Evolutionary conservation across 2,113 vertebrate genomes (phyloP).

Genomic region (Euleptes europaea): DNA sequence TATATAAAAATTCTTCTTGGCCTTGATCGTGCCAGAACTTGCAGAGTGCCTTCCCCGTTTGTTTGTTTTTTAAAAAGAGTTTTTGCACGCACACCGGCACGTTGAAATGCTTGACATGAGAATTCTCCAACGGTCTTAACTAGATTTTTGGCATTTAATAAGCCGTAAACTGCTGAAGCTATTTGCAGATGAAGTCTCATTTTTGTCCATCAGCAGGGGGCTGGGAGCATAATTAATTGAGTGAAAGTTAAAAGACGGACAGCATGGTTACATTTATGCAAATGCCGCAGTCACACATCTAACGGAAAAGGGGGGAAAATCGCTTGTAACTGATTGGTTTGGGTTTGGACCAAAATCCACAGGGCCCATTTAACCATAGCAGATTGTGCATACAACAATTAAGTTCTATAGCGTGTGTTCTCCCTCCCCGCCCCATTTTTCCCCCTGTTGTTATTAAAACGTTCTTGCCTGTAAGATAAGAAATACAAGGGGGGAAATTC

Average conservation of each 20-base stretch:
- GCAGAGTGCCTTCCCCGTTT: slow-evolving; percentile 40
- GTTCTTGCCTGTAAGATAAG: slow-evolving; percentile 50
- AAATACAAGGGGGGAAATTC: slow-evolving; percentile 55
- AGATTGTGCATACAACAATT: slow-evolving; percentile 74
- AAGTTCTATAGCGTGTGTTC: slow-evolving; percentile 52
- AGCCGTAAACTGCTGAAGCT: slow-evolving; percentile 84
- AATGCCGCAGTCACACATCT: slow-evolving; percentile 76
- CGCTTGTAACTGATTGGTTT: slow-evolving; percentile 74
- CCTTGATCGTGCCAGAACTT: slow-evolving; percentile 54
- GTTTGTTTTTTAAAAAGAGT: slow-evolving; percentile 56
- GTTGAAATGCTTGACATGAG: slow-evolving; percentile 75
- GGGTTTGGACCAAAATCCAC: slow-evolving; percentile 75
- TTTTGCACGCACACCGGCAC: slow-evolving; percentile 73
- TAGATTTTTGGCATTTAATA: slow-evolving; percentile 86
- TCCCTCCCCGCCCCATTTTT: background rate
- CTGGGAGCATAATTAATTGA: slow-evolving; percentile 83
- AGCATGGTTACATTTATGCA: slow-evolving; percentile 83
- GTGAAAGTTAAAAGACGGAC: slow-evolving; percentile 84
- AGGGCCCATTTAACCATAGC: slow-evolving; percentile 75
- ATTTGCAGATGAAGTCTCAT: slow-evolving; percentile 84
- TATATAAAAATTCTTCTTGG: slow-evolving; percentile 66
- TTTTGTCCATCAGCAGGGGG: slow-evolving; percentile 84
- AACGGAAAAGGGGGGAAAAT: slow-evolving; percentile 74
- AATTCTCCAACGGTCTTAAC: slow-evolving; percentile 82
- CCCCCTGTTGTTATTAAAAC: slow-evolving; percentile 17